Percentiles rank a stretch among this genome's conserved stretches.
phyloP scores from a whole-genome alignment of 2,797 vertebrate species.

The Euphonia xanthogaster region DNA sequence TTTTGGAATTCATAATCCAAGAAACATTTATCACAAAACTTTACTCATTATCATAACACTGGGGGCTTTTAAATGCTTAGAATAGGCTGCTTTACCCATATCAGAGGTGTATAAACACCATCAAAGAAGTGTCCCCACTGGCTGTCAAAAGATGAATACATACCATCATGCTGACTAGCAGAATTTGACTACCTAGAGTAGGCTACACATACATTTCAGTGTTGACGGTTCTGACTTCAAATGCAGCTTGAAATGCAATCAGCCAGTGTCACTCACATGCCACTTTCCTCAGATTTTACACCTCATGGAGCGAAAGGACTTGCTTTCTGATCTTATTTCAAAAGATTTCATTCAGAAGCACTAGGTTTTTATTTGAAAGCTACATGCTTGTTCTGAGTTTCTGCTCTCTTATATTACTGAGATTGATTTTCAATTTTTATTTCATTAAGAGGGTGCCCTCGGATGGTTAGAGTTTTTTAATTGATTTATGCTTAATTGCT shows the following conservation, averaged over 20 bases:
- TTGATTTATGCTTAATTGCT: background rate
- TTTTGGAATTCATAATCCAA: background rate
- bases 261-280: background rate
- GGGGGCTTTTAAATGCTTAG: background rate
- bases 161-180: background rate
- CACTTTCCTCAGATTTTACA: constrained; percentile 4
- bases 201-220: background rate
- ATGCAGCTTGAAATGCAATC: constrained; percentile 9
- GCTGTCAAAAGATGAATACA: background rate
- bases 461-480: background rate
- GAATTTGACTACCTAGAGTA: background rate
- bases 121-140: background rate
- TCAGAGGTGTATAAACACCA: background rate
- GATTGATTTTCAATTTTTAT: background rate
- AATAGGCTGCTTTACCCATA: background rate
- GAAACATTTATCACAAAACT: background rate
- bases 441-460: background rate
- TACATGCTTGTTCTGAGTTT: background rate
- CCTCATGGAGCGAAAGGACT: background rate
- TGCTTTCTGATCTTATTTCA: background rate
- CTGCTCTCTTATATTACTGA: background rate
- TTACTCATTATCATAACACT: background rate
- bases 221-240: background rate
- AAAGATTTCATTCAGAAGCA: background rate
- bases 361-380: background rate